Percentiles rank a stretch among this genome's conserved stretches.
Conservation (phyloP, 1,140 invertebrate species). For the Saccostrea echinata region DNA sequence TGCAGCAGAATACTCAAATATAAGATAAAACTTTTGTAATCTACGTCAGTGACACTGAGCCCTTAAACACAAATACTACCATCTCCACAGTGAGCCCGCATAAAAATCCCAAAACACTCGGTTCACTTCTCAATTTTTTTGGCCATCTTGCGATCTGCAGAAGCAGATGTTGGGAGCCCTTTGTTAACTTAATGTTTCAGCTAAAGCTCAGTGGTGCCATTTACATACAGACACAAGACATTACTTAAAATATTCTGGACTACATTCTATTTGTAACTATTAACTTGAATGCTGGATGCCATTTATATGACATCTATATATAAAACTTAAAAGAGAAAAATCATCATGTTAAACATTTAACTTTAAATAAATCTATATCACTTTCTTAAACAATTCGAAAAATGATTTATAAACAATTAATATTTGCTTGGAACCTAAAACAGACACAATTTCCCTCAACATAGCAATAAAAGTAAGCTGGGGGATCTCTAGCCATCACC, state of each 20-base stretch:
- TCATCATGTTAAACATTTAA: too few relatives aligned
- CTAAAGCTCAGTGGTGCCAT: neutral
- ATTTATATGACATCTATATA: too few relatives aligned
- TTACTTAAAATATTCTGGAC: too few relatives aligned
- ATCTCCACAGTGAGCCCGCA: neutral
- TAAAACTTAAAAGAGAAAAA: too few relatives aligned
- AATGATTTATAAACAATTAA: neutral
- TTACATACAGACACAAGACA: neutral
- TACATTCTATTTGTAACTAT: too few relatives aligned
- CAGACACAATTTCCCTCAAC: too few relatives aligned
- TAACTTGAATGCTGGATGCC: too few relatives aligned
- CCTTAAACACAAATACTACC: constrained; percentile 2
- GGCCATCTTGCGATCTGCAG: neutral
- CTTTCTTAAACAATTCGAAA: neutral
- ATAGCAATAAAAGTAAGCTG: too few relatives aligned
- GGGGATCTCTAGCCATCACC: too few relatives aligned
- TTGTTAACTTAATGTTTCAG: neutral
- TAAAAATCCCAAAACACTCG: constrained; percentile 11
- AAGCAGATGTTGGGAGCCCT: neutral
- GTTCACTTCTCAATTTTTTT: neutral
- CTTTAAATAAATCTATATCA: neutral
- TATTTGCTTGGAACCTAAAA: neutral
- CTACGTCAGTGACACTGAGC: constrained; percentile 22
- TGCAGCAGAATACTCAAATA: neutral
- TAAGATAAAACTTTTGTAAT: neutral